These are phyloP conservation scores for Rhabdomys pumilio DNA, from an alignment of 2,797 vertebrate genomes.

Conservation along the genomic window DNA sequence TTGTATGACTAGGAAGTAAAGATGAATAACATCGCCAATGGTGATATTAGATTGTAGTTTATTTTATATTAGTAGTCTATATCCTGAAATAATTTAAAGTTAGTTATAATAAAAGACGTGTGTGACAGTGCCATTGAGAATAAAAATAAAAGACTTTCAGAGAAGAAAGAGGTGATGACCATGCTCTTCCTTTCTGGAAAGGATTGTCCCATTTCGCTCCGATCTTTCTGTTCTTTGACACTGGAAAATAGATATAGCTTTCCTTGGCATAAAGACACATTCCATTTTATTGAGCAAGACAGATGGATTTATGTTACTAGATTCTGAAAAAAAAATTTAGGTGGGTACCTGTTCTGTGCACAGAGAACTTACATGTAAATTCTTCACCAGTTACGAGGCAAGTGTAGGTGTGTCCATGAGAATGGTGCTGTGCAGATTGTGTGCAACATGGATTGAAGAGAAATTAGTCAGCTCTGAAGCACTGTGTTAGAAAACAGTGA, in stretches of 20 bases:
- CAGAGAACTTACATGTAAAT: not conserved
- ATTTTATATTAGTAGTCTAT: constrained; percentile 58
- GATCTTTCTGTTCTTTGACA: constrained; percentile 37
- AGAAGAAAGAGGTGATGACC: constrained; percentile 50
- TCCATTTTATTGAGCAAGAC: constrained; percentile 21
- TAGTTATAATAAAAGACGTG: constrained; percentile 57
- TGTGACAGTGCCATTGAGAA: constrained; percentile 37
- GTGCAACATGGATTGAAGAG: constrained; percentile 31
- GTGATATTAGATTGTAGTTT: constrained; percentile 31
- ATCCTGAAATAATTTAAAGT: constrained; percentile 65
- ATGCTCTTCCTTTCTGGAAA: constrained; percentile 30
- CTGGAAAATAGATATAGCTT: constrained; percentile 41
- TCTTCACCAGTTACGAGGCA: not conserved
- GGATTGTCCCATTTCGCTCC: constrained; percentile 62
- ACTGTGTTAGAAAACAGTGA: constrained; percentile 35
- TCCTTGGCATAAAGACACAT: constrained; percentile 24
- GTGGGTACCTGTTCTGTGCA: not conserved
- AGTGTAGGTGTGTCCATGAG: not conserved
- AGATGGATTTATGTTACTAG: constrained; percentile 52
- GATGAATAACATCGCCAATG: constrained; percentile 49
- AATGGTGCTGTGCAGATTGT: constrained; percentile 41
- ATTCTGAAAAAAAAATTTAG: not conserved
- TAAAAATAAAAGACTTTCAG: constrained; percentile 38
- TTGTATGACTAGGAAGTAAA: constrained; percentile 47
- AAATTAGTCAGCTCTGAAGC: constrained; percentile 60